phyloP scores from a whole-genome alignment of 2,113 vertebrate species.

The Centrocercus urophasianus region DNA sequence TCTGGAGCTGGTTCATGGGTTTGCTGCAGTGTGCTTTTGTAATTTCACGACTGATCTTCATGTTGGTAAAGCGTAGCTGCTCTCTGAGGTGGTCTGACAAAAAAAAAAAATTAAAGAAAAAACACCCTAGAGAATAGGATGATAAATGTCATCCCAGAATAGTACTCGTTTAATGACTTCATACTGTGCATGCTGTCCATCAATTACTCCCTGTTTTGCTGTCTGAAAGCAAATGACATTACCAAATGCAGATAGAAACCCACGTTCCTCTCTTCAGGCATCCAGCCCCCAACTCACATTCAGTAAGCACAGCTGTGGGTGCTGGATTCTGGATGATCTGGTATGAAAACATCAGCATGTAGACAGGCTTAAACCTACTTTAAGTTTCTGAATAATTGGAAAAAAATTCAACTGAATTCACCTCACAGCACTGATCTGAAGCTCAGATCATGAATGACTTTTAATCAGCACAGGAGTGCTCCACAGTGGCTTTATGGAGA shows the following conservation, averaged over 20 bases:
- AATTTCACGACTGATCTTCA: neutral
- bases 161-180: neutral
- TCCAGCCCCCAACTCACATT: neutral
- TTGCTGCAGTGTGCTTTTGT: neutral
- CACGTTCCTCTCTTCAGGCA: neutral
- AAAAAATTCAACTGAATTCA: neutral
- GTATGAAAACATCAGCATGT: neutral
- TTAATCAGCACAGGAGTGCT: neutral
- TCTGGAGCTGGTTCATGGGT: neutral
- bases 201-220: neutral
- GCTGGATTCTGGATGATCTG: neutral
- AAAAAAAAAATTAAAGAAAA: neutral
- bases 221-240: neutral
- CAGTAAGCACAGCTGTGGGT: neutral
- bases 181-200: neutral
- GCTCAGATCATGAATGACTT: neutral
- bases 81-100: neutral
- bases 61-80: fast-evolving
- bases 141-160: neutral
- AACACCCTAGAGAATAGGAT: neutral
- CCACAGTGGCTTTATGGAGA: neutral
- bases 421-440: neutral
- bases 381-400: fast-evolving
- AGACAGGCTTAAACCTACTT: neutral
- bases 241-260: neutral